A percentile compares a stretch with the other conserved stretches of the same genome.
These are phyloP conservation scores for Rhadina sibilatrix DNA, from an alignment of 2,113 vertebrate species.

Conservation along the genomic window DNA sequence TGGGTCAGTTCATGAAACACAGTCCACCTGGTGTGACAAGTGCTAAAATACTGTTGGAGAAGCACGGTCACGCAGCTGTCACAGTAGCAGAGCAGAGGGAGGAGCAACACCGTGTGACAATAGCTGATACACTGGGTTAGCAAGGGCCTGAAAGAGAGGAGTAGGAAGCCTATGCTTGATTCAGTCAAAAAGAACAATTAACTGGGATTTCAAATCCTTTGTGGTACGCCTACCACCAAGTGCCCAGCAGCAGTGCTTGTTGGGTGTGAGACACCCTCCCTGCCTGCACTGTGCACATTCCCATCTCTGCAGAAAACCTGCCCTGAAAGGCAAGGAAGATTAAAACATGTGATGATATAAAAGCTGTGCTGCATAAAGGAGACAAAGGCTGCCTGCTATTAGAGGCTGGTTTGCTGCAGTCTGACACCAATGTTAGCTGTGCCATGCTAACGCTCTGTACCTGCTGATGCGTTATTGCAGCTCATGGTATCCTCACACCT, in stretches of 20 bases:
- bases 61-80: not conserved
- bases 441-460: not conserved
- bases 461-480: fast-evolving
- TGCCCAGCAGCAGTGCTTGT: not conserved
- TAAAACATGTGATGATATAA: not conserved
- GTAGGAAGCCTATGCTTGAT: not conserved
- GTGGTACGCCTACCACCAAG: not conserved
- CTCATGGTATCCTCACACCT: not conserved
- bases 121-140: not conserved
- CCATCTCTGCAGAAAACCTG: not conserved
- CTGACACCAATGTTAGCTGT: not conserved
- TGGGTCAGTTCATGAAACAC: not conserved
- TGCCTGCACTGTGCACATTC: not conserved
- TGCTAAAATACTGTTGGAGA: not conserved
- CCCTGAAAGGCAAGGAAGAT: not conserved
- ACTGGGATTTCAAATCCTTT: not conserved
- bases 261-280: not conserved
- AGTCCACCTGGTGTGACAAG: fast-evolving
- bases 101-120: not conserved
- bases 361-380: not conserved
- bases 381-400: not conserved
- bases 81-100: not conserved
- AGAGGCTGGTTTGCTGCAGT: not conserved
- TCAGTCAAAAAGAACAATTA: not conserved
- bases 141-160: not conserved